Evolutionary conservation across 1,140 invertebrate species (phyloP), one percentile per base, ranked within the genome.

Genomic region (Listronotus bonariensis): DNA sequence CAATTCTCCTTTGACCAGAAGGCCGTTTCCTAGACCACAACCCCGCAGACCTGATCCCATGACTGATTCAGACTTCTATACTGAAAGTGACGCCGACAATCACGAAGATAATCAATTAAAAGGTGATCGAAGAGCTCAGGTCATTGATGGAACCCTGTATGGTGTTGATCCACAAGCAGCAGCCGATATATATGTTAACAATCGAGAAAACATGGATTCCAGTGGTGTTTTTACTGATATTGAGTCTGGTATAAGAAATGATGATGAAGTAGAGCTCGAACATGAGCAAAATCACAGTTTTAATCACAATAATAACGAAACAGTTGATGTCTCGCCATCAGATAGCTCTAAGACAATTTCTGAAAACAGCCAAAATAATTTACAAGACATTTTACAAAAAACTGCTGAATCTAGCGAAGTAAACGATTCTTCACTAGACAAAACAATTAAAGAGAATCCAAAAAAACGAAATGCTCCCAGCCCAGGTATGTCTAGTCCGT

Each of bases 31-130:
- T 8, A 46, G 70, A 49, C 73, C 71, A 8, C 78, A 69, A 63
- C 72, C 87, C 70, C 73, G 87, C 69, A 82, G 88, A 34, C 85
- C 86, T 59, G 90, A 92, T 79, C 89, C 90, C 1, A 92, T 93
- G 90, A 93, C 91, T 0, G 91, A 93, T 78, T 93, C 91, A 0
- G 92, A 93, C 76, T 93, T 93, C 76, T 93, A 92, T 73, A 93
- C 91, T 6, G 92, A 93, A 80, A 91, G 89, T 70, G 91, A 93
- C 79, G 90, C 89, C 0, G 91, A 93, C 76, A 87, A 85, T 1
- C 85, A 89, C 76, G 90, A 92, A 63, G 89, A 92, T 18, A 81
- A 88, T 77, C 79, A 87, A 75, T 68, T 84, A 64, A 79, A 84
- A 55, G 76, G 83, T 6, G 90, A 92, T 74, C 81, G 89, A 14